Evolutionary conservation across 2,888 invertebrate genomes (phyloP).

Genomic region (Nomada ferruginata): DNA sequence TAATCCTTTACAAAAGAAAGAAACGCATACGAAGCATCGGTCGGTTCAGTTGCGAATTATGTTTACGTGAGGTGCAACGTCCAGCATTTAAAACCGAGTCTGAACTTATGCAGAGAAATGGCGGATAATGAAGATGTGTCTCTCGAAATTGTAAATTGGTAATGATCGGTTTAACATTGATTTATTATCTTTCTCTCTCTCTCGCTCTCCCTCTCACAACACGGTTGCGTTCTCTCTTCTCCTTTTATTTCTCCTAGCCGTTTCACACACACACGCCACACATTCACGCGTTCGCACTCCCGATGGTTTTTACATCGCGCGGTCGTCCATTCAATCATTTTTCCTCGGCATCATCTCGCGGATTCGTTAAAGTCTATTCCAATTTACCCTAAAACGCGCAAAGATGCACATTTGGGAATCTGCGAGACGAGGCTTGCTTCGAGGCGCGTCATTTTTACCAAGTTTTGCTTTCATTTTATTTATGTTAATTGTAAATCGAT

Average conservation of each 20-base stretch:
- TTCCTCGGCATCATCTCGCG: constrained; percentile 80
- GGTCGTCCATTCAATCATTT: constrained; percentile 45
- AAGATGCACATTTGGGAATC: constrained; percentile 73
- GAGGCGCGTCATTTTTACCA: constrained; percentile 65
- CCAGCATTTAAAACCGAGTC: constrained; percentile 60
- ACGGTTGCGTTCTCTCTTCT: constrained; percentile 61
- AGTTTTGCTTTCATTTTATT: constrained; percentile 20
- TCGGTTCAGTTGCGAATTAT: constrained; percentile 35
- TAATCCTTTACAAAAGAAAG: constrained; percentile 13
- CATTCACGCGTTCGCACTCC: constrained; percentile 63
- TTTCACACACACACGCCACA: constrained; percentile 53
- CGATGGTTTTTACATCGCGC: constrained; percentile 50
- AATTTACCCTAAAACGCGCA: constrained; percentile 65
- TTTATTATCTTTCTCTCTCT: constrained; percentile 70
- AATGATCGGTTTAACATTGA: constrained; percentile 78
- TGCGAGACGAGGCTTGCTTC: constrained; percentile 81
- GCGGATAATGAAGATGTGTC: constrained; percentile 74
- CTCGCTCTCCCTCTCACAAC: constrained; percentile 6
- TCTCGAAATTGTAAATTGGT: constrained; percentile 74
- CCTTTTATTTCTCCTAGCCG: constrained; percentile 23
- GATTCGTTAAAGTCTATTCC: constrained; percentile 75
- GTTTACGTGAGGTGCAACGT: constrained; percentile 32
- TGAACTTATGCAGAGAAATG: constrained; percentile 69
- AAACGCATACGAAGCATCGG: constrained; percentile 33
- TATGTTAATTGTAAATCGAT: constrained; percentile 65